These are phyloP conservation scores for Conomelus anceps DNA, from an alignment of 2,888 invertebrate species.

Conservation along the genomic window DNA sequence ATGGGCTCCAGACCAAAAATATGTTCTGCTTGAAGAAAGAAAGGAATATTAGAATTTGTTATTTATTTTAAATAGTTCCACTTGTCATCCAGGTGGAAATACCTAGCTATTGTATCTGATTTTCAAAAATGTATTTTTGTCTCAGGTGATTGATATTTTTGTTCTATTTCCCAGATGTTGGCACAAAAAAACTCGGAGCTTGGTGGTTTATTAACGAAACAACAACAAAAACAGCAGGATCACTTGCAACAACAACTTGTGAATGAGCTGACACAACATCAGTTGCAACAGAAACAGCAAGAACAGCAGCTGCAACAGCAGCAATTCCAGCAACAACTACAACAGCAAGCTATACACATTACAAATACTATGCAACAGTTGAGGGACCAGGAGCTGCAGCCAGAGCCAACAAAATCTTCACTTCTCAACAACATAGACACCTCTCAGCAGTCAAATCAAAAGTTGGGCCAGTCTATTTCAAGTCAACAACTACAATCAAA, in stretches of 20 bases:
- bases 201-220: slow-evolving; percentile 28
- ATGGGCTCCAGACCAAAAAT: no score
- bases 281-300: slow-evolving; percentile 33
- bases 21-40: no score
- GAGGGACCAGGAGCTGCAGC: not conserved
- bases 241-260: slow-evolving; percentile 30
- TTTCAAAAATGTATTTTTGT: not conserved
- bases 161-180: slow-evolving; percentile 28
- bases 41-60: no score
- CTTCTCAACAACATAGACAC: not conserved
- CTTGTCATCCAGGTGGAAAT: no score
- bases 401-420: not conserved
- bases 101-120: not conserved
- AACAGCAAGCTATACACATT: slow-evolving; percentile 34
- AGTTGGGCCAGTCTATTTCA: slow-evolving; percentile 24
- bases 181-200: slow-evolving; percentile 31
- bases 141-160: not conserved
- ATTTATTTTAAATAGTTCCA: no score
- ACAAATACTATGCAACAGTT: slow-evolving; percentile 25
- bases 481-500: slow-evolving; percentile 33
- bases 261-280: slow-evolving; percentile 34
- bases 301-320: slow-evolving; percentile 41
- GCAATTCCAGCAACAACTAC: slow-evolving; percentile 39
- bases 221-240: slow-evolving; percentile 24
- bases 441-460: not conserved